Base-by-base conservation (phyloP, 2,113 vertebrate species). In the Formicarius rufipectus region DNA sequence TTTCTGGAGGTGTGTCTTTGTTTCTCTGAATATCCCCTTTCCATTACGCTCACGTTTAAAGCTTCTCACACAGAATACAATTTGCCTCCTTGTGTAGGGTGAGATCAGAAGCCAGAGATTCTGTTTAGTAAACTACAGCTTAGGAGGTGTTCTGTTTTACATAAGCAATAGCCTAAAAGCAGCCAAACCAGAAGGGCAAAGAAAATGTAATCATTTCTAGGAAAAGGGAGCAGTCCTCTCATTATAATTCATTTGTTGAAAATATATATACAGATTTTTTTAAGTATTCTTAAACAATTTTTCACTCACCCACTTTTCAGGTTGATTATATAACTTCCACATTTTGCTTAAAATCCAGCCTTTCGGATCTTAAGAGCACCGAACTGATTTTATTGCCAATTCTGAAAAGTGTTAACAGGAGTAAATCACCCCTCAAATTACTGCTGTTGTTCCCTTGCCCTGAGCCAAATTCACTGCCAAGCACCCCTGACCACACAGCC, bases 121-220 rank as follows among this genome's bases (percentile, higher is more conserved):
- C 74, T 96, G 88, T 97, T 90, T 95, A 94, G 90, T 93, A 96
- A 96, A 96, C 5, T 21, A 93, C 0, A 1, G 88, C 62, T 94
- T 90, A 95, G 93, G 96, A 93, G 90, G 76, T 92, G 73, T 90
- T 93, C 90, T 97, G 90, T 94, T 97, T 97, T 97, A 95, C 89
- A 92, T 93, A 96, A 95, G 86, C 90, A 96, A 87, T 95, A 90
- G 77, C 73, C 69, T 60, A 78, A 93, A 96, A 96, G 87, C 88
- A 85, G 83, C 71, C 75, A 93, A 94, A 95, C 90, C 87, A 89
- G 77, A 94, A 88, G 30, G 74, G 75, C 89, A 82, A 87, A 92
- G 47, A 94, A 73, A 91, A 86, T n/a, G n/a, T 33, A 73, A 75
- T 93, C 52, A 78, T 69, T 84, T 73, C 76, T 81, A 76, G 67